Base-by-base conservation (phyloP, 1,140 invertebrate genomes). In the Saccostrea cuccullata region DNA sequence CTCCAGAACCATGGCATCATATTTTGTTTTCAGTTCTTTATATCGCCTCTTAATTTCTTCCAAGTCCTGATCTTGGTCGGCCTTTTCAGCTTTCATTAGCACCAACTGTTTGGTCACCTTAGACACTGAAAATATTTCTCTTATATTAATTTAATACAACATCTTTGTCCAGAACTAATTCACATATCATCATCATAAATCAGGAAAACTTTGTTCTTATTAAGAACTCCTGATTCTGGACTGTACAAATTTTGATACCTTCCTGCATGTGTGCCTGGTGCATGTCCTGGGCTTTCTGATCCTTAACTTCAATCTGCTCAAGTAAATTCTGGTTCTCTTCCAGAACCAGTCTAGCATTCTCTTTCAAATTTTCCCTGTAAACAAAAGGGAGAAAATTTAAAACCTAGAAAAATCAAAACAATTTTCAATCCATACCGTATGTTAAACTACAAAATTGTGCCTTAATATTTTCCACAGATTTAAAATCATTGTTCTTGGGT, bases 281-380 rank as follows among this genome's bases (percentile, higher is more conserved):
- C 85, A 94, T 89, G 84, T 95, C 94, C 82, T 92, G 92, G 30
- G 90, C 77, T 85, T 94, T 94, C 82, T 91, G 90, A 64, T 94
- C 91, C 85, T 94, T 93, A 0, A 95, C 90, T 36, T 93, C 91
- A 12, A 94, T 91, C 86, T 94, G 93, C 87, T 95, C 94, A 87
- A 94, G 83, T 40, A 95, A 87, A 26, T 94, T 90, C 91, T 94
- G 94, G 86, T 95, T 95, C 90, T 95, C 94, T 84, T 95, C 94
- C 85, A 95, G 88, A 26, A 95, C 92, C 56, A 94, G 90, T 56
- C 91, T 90, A 20, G 94, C 94, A 89, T 95, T 94, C 20, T 95
- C 94, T 84, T 94, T 93, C 23, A 95, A 89, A 83, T 93, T 92
- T 64, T 92, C 91, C 93, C 94, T 94, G 87, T 55, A 87, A 60